These are phyloP conservation scores for Dasyprocta punctata DNA, from an alignment of 2,113 vertebrate species.

Conservation along the genomic window DNA sequence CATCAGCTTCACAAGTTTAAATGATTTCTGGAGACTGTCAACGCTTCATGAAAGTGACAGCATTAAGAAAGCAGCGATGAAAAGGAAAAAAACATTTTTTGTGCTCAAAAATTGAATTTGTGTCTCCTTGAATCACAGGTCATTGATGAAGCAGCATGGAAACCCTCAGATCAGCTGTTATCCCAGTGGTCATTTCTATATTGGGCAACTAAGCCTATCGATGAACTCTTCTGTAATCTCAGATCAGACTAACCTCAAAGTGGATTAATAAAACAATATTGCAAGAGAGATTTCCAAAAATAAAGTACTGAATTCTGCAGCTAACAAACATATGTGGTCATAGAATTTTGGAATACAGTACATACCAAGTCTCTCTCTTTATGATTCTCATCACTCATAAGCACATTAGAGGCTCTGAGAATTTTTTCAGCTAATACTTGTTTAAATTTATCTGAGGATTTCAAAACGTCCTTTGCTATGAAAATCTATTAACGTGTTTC, in stretches of 20 bases:
- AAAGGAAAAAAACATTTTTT: not conserved
- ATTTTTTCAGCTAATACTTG: not conserved
- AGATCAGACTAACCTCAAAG: not conserved
- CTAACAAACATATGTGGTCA: not conserved
- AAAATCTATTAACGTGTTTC: not conserved
- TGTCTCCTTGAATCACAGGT: not conserved
- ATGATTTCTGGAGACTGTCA: not conserved
- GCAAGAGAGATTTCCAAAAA: not conserved
- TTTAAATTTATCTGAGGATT: constrained; percentile 25
- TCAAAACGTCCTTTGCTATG: not conserved
- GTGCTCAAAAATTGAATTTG: constrained; percentile 19
- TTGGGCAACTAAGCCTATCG: not conserved
- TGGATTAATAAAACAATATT: not conserved
- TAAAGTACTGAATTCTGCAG: not conserved
- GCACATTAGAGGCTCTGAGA: not conserved
- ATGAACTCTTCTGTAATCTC: not conserved
- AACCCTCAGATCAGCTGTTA: not conserved
- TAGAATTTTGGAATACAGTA: not conserved
- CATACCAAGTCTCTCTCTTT: not conserved
- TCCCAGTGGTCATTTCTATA: not conserved
- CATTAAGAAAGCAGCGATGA: not conserved
- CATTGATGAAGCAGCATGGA: not conserved
- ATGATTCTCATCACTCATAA: not conserved
- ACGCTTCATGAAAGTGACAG: not conserved
- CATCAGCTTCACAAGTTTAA: not conserved